Evolutionary conservation across 2,113 vertebrate species (phyloP).

Genomic region (pig (Sus scrofa)): DNA sequence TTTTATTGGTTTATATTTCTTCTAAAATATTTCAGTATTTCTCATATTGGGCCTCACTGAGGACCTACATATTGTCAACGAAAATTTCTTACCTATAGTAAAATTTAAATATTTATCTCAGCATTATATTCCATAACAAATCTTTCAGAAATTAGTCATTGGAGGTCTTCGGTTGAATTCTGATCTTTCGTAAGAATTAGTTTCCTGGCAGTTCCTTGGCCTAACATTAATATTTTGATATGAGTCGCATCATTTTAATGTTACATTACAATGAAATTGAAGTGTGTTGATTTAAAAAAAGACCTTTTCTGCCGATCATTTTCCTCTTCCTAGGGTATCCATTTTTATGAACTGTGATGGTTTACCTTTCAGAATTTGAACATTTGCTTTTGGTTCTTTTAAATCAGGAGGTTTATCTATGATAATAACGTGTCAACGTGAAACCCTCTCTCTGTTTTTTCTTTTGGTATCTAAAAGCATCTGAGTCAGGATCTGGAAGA

Average conservation of each 20-base stretch:
- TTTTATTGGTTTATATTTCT: neutral
- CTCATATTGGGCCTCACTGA: neutral
- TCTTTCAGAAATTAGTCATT: neutral
- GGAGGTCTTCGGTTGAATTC: neutral
- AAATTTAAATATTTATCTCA: neutral
- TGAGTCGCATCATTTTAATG: neutral
- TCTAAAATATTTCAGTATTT: neutral
- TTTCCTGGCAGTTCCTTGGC: neutral
- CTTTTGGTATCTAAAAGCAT: conserved; percentile 81
- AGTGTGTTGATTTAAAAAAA: neutral
- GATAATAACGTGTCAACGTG: neutral
- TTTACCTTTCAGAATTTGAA: neutral
- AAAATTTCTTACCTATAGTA: neutral
- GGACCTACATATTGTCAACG: neutral
- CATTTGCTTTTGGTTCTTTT: conserved; percentile 37
- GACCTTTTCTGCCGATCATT: neutral
- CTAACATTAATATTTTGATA: neutral
- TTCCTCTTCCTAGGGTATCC: neutral
- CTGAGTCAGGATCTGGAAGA: conserved; percentile 92
- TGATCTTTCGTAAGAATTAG: neutral
- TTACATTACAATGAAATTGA: neutral
- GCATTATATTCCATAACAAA: neutral
- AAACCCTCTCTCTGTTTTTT: conserved; percentile 68
- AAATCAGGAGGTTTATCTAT: conserved; percentile 1
- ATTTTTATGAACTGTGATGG: neutral